Percentiles rank a stretch among this genome's conserved stretches.
Evolutionary conservation across 2,888 invertebrate species (phyloP).

Genomic region (Halictus quadricinctus): DNA sequence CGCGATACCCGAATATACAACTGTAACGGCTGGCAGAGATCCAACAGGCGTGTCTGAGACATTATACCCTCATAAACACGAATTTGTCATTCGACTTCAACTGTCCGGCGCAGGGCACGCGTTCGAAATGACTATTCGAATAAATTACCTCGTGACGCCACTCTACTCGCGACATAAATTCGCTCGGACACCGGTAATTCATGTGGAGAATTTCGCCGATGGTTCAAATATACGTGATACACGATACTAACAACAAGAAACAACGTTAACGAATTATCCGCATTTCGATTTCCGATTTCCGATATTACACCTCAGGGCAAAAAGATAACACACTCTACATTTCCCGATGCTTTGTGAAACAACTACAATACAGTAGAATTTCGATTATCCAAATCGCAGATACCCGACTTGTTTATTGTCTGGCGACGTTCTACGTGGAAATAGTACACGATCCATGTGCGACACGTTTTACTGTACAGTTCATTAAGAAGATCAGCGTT

Average conservation of each 20-base stretch:
- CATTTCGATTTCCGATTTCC: constrained; percentile 30
- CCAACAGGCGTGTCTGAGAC: constrained; percentile 58
- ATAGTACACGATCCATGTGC: too few species aligned
- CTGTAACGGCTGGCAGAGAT: constrained; percentile 62
- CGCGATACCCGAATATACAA: constrained; percentile 56
- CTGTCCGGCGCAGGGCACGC: constrained; percentile 1
- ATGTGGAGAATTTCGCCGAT: background rate
- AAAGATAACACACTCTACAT: background rate
- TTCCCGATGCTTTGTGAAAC: background rate
- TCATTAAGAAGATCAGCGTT: too few species aligned
- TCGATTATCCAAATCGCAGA: background rate
- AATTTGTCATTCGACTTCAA: constrained; percentile 48
- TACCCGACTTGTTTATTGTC: too few species aligned
- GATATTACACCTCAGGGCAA: background rate
- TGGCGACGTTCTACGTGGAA: too few species aligned
- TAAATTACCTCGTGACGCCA: constrained; percentile 12
- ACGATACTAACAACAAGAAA: background rate
- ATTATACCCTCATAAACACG: constrained; percentile 43
- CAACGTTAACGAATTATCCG: constrained; percentile 23
- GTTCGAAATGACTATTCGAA: background rate
- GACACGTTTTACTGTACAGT: too few species aligned
- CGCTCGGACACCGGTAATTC: background rate
- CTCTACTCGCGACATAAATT: background rate
- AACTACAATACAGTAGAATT: background rate
- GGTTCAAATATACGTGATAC: background rate